Percentiles rank a stretch among this genome's conserved stretches.
Evolutionary conservation across 1,140 invertebrate species (phyloP).

Genomic region (Drosophila pachea): DNA sequence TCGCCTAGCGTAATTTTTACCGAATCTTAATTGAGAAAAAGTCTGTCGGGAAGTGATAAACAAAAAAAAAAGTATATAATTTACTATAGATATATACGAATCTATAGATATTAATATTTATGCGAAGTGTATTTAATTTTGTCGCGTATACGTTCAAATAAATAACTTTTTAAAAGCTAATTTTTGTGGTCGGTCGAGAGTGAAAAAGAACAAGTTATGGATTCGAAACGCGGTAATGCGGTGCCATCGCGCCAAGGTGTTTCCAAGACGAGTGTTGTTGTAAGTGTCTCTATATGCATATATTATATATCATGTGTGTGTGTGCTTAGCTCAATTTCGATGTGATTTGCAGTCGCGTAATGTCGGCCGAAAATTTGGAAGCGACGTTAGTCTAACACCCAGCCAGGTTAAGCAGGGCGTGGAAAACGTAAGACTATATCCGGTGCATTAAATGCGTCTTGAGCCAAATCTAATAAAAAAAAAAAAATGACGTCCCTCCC

Average conservation of each 20-base stretch:
- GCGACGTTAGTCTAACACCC: conserved; percentile 68
- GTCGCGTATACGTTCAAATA: too few relatives aligned
- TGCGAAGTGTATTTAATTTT: too few relatives aligned
- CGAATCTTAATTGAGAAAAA: background rate
- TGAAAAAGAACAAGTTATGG: conserved; percentile 30
- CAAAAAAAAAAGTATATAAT: too few relatives aligned
- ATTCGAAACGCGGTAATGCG: conserved; percentile 54
- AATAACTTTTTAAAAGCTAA: too few relatives aligned
- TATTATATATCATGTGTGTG: background rate
- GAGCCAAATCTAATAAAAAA: background rate
- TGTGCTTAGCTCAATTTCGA: conserved; percentile 16
- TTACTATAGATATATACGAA: too few relatives aligned
- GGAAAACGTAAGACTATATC: conserved; percentile 52
- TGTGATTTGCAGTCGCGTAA: conserved; percentile 51
- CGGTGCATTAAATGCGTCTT: background rate
- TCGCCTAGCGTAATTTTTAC: background rate
- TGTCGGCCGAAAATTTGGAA: conserved; percentile 48
- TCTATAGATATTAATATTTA: too few relatives aligned
- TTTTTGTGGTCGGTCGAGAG: too few relatives aligned
- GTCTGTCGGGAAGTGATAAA: too few relatives aligned
- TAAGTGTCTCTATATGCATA: conserved; percentile 31
- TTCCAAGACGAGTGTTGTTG: conserved; percentile 61
- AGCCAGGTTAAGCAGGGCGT: conserved; percentile 56
- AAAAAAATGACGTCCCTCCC: background rate
- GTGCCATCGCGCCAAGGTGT: conserved; percentile 49